These are phyloP conservation scores for Glareola pratincola DNA, from an alignment of 2,113 vertebrate genomes.

Conservation along the genomic window DNA sequence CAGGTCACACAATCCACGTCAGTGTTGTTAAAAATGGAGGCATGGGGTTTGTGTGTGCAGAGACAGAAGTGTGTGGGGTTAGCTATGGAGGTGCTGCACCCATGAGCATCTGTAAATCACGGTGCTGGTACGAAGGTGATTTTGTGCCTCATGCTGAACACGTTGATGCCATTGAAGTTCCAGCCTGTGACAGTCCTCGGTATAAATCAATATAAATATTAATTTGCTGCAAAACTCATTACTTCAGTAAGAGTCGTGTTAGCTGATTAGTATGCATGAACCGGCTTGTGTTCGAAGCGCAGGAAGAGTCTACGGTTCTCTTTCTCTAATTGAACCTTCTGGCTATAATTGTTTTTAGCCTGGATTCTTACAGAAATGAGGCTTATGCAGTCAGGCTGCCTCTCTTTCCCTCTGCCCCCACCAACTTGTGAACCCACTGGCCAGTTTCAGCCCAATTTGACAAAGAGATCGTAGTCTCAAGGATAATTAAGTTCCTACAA, in stretches of 20 bases:
- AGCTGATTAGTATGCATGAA: conserved; percentile 35
- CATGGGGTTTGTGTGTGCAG: neutral
- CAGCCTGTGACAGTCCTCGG: neutral
- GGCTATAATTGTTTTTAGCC: conserved; percentile 47
- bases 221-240: conserved; percentile 10
- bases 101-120: neutral
- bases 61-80: neutral
- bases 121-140: neutral
- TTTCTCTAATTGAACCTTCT: conserved; percentile 58
- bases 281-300: neutral
- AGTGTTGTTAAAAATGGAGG: neutral
- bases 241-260: neutral
- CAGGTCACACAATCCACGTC: neutral
- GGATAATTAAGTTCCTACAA: neutral
- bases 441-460: conserved; percentile 3
- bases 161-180: neutral
- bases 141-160: neutral
- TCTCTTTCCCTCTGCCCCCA: neutral
- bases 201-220: conserved; percentile 37
- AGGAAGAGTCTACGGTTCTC: neutral
- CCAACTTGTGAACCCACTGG: neutral
- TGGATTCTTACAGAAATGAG: conserved; percentile 28
- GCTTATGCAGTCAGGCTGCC: neutral
- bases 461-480: neutral
- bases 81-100: neutral